A percentile compares a stretch with the other conserved stretches of the same genome.
phyloP scores from a whole-genome alignment of 2,113 vertebrate species.

The Trogon surrucura region DNA sequence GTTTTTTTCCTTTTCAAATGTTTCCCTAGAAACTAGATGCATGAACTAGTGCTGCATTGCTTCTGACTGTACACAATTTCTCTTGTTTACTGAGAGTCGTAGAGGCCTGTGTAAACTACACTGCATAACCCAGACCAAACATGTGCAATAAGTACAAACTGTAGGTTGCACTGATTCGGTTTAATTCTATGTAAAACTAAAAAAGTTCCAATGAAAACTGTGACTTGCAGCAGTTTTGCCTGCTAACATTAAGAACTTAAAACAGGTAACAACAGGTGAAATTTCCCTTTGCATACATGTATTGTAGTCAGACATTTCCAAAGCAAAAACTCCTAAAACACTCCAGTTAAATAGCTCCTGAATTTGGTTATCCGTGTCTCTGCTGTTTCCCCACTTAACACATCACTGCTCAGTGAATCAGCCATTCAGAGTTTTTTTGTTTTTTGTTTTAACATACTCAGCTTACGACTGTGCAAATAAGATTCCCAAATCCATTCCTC shows the following conservation, averaged over 20 bases:
- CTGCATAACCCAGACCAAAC: background rate
- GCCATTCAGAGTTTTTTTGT: background rate
- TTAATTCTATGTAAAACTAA: background rate
- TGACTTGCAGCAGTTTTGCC: background rate
- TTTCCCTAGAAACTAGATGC: background rate
- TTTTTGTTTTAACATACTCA: constrained; percentile 35
- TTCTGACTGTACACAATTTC: background rate
- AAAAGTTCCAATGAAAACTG: background rate
- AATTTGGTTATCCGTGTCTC: background rate
- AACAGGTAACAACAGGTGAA: background rate
- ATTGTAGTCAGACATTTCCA: background rate
- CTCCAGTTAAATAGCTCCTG: background rate
- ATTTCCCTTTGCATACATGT: background rate
- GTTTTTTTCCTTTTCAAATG: background rate
- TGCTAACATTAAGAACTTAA: background rate
- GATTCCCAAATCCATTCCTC: constrained; percentile 69
- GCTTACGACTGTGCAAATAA: constrained; percentile 58
- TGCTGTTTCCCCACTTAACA: background rate
- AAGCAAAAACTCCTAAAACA: background rate
- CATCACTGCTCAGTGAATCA: constrained; percentile 5
- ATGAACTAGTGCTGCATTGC: background rate
- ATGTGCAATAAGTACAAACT: background rate
- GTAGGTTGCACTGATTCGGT: background rate
- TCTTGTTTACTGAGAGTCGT: background rate
- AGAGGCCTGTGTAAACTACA: background rate